Percentiles rank a stretch among this genome's conserved stretches.
These are phyloP conservation scores for Pteropus rufus DNA, from an alignment of 2,797 vertebrate species.

Conservation along the genomic window DNA sequence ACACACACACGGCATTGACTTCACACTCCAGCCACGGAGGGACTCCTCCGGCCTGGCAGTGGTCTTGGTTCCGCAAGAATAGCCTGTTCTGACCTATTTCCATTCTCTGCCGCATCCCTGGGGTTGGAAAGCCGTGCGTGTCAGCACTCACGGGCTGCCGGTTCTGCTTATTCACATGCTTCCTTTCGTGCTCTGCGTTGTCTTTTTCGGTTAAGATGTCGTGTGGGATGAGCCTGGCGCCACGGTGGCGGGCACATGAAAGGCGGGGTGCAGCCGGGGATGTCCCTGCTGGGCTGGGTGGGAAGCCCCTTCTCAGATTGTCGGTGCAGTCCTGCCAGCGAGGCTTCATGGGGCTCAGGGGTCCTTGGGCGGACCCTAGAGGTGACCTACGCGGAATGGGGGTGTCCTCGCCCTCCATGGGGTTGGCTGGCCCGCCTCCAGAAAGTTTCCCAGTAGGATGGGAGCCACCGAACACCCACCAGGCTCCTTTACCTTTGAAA, in stretches of 20 bases:
- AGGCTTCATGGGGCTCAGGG: accelerated
- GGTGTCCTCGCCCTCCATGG: accelerated
- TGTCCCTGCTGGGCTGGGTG: background rate
- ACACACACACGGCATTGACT: slow-evolving; percentile 21
- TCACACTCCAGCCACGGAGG: slow-evolving; percentile 76
- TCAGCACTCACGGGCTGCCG: slow-evolving; percentile 41
- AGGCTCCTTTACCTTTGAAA: background rate
- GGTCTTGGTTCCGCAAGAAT: slow-evolving; percentile 69
- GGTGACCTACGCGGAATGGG: accelerated
- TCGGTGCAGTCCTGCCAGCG: accelerated
- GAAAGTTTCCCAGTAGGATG: background rate
- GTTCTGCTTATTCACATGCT: slow-evolving; percentile 1
- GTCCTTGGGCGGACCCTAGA: accelerated
- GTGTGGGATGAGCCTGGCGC: slow-evolving; percentile 31
- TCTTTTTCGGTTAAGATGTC: slow-evolving; percentile 37
- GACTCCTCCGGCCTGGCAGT: slow-evolving; percentile 47
- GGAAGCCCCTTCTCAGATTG: accelerated
- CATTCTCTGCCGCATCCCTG: background rate
- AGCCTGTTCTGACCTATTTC: slow-evolving; percentile 52
- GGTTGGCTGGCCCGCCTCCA: background rate
- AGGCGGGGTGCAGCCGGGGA: slow-evolving; percentile 35
- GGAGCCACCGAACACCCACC: too few relatives aligned
- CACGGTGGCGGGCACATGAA: slow-evolving; percentile 40
- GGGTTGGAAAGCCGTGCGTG: slow-evolving; percentile 53
- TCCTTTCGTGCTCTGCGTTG: slow-evolving; percentile 30